Base-by-base conservation (phyloP, 1,140 invertebrate species). In the Palaemon carinicauda region DNA sequence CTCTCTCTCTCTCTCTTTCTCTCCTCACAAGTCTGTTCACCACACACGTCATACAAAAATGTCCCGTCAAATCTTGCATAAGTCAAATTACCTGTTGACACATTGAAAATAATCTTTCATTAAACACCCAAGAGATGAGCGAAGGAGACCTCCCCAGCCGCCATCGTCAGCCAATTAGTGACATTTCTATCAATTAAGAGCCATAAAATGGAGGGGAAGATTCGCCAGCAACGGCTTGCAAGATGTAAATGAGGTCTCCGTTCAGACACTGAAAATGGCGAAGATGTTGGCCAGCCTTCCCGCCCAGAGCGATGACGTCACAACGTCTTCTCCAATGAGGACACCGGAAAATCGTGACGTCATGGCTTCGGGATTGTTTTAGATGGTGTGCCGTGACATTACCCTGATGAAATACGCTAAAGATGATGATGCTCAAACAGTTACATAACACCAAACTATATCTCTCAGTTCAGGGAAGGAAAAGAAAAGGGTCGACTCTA, bases 181-280 rank as follows among this genome's bases (percentile, higher is more conserved):
- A 24, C 73, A 56, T 19, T 65, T 31, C 73, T 41, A 27, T 15
- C 65, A 27, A 27, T 31, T 31, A 14, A 31, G 41, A n/a, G n/a
- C 21, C 33, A 86, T 80, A 86, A 86, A 86, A 86, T 86, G 83
- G 83, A 80, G 83, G 65, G 65, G 54, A 80, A 86, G 77, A 41
- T 41, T 41, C 41, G 41, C 80, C 77, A 86, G 65, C 79, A 80
- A 52, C 75, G 83, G 77, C 77, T 80, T 31, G 83, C 83, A 75
- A 86, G 83, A 86, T 86, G 83, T 86, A 86, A 86, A 86, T 86
- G 83, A 86, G 83, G 83, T 86, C 83, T 86, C 54, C 74, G 82
- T 85, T 79, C 82, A 85, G 82, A 86, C 84, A 86, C 77, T 86
- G 84, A 86, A 86, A 86, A 86, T 86, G 84, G 84, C 84, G 84